Evolutionary conservation across 2,888 invertebrate species (phyloP).

Genomic region (Pilophorus perplexus): DNA sequence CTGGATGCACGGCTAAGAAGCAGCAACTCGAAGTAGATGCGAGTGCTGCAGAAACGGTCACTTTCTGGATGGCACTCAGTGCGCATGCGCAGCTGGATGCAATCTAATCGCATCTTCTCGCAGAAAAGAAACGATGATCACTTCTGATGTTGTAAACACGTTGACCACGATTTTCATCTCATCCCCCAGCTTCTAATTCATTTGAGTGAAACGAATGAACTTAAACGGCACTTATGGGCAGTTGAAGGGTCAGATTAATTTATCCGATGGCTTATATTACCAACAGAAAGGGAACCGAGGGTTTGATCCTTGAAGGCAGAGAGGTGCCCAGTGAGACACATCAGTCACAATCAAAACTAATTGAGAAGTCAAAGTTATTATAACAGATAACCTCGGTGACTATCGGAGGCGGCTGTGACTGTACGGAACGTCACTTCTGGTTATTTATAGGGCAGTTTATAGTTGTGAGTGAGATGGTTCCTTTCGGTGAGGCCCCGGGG

Average conservation of each 20-base stretch:
- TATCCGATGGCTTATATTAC: slow-evolving; percentile 26
- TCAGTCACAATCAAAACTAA: slow-evolving; percentile 38
- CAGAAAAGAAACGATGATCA: too few relatives aligned
- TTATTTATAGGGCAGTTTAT: slow-evolving; percentile 22
- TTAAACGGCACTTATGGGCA: slow-evolving; percentile 28
- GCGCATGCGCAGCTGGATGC: too few relatives aligned
- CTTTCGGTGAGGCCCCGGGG: too few relatives aligned
- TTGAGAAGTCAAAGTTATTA: slow-evolving; percentile 37
- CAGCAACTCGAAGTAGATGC: too few relatives aligned
- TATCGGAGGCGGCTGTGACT: neutral
- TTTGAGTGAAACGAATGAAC: slow-evolving; percentile 25
- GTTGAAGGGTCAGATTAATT: slow-evolving; percentile 34
- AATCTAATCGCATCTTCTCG: too few relatives aligned
- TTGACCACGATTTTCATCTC: too few relatives aligned
- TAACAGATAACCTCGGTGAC: slow-evolving; percentile 32
- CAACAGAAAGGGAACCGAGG: slow-evolving; percentile 19
- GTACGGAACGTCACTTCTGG: slow-evolving; percentile 22
- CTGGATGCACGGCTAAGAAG: too few relatives aligned
- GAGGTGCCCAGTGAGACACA: neutral
- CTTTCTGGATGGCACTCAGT: too few relatives aligned
- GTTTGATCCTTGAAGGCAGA: neutral
- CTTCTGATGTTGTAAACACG: too few relatives aligned
- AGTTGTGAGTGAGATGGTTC: too few relatives aligned
- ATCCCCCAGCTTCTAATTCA: slow-evolving; percentile 18
- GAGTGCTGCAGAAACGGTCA: too few relatives aligned